Conservation (phyloP, 2,888 invertebrate genomes). For the Diarsia rubi region DNA sequence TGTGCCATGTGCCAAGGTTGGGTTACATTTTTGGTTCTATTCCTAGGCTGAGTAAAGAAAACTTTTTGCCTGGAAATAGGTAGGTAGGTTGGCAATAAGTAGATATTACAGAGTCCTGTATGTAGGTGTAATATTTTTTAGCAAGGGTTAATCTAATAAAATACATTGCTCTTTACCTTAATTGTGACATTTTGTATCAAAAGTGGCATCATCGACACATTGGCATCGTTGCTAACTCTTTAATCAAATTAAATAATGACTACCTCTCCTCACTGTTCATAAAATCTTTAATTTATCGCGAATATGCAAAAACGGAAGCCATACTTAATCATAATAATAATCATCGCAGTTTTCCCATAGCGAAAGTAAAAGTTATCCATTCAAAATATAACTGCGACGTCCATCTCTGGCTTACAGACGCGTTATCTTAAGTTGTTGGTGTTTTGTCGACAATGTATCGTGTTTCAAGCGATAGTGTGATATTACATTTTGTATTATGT, state of each 20-base stretch:
- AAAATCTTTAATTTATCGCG: slow-evolving; percentile 9
- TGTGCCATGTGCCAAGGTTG: not conserved
- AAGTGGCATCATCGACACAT: not conserved
- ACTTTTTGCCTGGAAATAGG: not conserved
- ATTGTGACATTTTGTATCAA: not conserved
- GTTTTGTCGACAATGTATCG: slow-evolving; percentile 46
- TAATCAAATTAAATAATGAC: not conserved
- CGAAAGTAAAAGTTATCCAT: slow-evolving; percentile 61
- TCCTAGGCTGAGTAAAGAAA: not conserved
- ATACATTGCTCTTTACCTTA: not conserved
- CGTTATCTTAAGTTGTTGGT: slow-evolving; percentile 30
- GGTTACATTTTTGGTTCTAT: not conserved
- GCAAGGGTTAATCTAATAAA: not conserved
- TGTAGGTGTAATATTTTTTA: not conserved
- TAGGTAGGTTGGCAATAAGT: too few relatives aligned
- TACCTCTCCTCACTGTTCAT: not conserved
- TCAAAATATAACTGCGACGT: slow-evolving; percentile 29
- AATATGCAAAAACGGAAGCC: slow-evolving; percentile 27
- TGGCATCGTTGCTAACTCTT: not conserved
- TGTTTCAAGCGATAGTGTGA: slow-evolving; percentile 29
- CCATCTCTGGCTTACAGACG: slow-evolving; percentile 43
- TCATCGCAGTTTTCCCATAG: slow-evolving; percentile 55
- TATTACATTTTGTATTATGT: slow-evolving; percentile 41
- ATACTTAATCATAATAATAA: slow-evolving; percentile 44
- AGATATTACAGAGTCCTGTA: not conserved